Conservation (phyloP, 2,797 vertebrate species). For the Ceyx erithaca region DNA sequence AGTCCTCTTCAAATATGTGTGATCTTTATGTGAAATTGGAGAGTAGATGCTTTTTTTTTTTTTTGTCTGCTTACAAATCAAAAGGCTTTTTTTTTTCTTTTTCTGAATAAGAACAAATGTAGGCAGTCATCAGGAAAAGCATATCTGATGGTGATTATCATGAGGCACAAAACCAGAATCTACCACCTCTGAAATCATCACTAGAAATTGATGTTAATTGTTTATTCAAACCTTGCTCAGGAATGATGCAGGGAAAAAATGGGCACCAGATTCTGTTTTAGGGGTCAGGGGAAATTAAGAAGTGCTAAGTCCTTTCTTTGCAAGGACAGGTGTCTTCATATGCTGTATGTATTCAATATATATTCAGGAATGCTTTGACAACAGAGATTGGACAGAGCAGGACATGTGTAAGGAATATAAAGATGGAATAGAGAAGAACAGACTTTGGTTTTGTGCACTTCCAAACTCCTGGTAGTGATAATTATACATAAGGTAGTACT, state of each 20-base stretch:
- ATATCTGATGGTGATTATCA: rapidly evolving
- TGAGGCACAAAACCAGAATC: not conserved
- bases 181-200: not conserved
- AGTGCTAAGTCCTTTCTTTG: not conserved
- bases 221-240: not conserved
- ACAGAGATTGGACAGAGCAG: not conserved
- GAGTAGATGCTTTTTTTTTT: not conserved
- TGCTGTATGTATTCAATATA: not conserved
- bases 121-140: not conserved
- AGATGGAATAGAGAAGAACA: not conserved
- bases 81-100: not conserved
- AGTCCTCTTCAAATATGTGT: not conserved
- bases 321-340: not conserved
- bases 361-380: not conserved
- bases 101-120: not conserved
- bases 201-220: not conserved
- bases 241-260: not conserved
- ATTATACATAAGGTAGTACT: not conserved
- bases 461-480: not conserved
- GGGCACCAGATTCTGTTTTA: not conserved
- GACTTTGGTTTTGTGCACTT: not conserved
- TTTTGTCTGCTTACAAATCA: not conserved
- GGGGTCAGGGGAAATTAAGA: too few species aligned
- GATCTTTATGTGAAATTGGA: not conserved
- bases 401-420: not conserved